A percentile compares a stretch with the other conserved stretches of the same genome.
Conservation (phyloP, 2,888 invertebrate species). For the Synanthedon vespiformis region DNA sequence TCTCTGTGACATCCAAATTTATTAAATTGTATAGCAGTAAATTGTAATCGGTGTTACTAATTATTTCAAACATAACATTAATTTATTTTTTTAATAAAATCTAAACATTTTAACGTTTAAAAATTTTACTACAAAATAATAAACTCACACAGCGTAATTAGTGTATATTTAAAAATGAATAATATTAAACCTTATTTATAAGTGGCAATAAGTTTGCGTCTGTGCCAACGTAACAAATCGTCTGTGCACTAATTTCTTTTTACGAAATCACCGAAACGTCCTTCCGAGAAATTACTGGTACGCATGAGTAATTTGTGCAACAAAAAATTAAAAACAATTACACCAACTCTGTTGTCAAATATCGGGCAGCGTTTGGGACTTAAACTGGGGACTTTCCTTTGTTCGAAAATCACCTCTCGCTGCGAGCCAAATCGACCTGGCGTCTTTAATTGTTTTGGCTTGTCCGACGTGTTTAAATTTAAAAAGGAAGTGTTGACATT, state of each 20-base stretch:
- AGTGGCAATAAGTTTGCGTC: background rate
- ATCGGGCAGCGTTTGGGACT: constrained; percentile 27
- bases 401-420: constrained; percentile 31
- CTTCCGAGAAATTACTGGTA: constrained; percentile 54
- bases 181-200: background rate
- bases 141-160: no score
- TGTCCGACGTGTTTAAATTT: constrained; percentile 1
- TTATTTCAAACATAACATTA: no score
- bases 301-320: constrained; percentile 22
- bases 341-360: constrained; percentile 35
- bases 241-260: constrained; percentile 20
- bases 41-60: no score
- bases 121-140: no score
- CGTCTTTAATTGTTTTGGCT: constrained; percentile 31
- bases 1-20: no score
- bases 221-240: background rate
- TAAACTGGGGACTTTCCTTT: constrained; percentile 44
- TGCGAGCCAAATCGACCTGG: constrained; percentile 40
- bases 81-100: no score
- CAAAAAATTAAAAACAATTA: constrained; percentile 39
- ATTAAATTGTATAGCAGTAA: no score
- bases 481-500: background rate
- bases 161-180: no score
- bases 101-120: no score
- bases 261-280: constrained; percentile 15